Conservation (phyloP, 1,140 invertebrate genomes). For the Rhopalosiphum maidis region DNA sequence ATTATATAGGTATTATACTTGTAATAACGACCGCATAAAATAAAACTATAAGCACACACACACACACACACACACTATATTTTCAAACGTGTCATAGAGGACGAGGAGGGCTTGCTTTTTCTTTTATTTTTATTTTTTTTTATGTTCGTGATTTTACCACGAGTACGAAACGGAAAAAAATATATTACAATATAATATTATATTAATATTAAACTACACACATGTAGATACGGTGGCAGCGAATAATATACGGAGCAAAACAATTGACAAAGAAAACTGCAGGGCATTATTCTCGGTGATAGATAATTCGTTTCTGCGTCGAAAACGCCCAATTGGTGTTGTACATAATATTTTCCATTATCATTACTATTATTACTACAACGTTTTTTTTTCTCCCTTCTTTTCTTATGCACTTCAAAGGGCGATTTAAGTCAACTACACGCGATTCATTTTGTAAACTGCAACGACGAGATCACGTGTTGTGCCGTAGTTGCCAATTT, state of each 20-base stretch:
- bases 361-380: not conserved
- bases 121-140: not conserved
- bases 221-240: not conserved
- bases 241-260: not conserved
- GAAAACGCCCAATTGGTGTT: slow-evolving; percentile 13
- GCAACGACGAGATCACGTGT: not conserved
- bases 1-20: not conserved
- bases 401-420: not conserved
- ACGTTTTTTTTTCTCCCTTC: not conserved
- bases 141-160: not conserved
- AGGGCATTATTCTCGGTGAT: not conserved
- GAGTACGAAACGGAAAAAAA: not conserved
- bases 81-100: not conserved
- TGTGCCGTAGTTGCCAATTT: not conserved
- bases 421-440: not conserved
- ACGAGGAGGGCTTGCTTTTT: no score
- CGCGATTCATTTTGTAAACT: slow-evolving; percentile 6
- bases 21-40: not conserved
- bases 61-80: not conserved
- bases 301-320: not conserved
- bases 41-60: not conserved
- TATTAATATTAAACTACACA: not conserved
- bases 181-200: not conserved
- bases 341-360: not conserved
- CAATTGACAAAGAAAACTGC: slow-evolving; percentile 29